A percentile compares a stretch with the other conserved stretches of the same genome.
These are phyloP conservation scores for Hassar affinis DNA, from an alignment of 2,113 vertebrate genomes.

Conservation along the genomic window DNA sequence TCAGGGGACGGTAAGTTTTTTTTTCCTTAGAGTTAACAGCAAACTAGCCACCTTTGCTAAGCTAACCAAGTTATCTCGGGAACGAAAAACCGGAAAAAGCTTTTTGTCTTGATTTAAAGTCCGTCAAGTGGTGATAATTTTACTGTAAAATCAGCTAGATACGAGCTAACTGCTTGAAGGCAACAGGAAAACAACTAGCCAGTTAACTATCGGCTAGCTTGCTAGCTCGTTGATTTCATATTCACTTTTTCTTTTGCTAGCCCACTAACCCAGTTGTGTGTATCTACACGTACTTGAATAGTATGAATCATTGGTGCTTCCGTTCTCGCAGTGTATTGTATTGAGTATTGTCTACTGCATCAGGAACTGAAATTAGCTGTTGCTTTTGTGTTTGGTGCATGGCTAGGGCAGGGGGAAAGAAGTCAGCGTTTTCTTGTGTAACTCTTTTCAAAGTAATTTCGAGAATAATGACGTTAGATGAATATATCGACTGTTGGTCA, in stretches of 20 bases:
- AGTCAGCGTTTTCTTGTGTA: background rate
- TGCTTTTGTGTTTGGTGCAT: background rate
- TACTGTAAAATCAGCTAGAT: background rate
- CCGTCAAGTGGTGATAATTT: background rate
- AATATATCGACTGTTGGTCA: background rate
- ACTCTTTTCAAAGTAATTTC: background rate
- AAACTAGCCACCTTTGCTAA: constrained; percentile 26
- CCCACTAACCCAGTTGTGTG: background rate
- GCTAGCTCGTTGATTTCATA: background rate
- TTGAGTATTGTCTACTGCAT: background rate
- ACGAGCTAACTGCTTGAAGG: background rate
- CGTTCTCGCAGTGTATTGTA: background rate
- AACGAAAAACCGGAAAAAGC: background rate
- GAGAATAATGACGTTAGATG: background rate
- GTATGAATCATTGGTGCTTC: background rate
- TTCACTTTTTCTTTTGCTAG: background rate
- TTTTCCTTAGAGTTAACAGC: background rate
- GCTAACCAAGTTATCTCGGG: background rate
- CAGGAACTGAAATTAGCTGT: background rate
- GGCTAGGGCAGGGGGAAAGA: background rate
- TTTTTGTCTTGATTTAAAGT: background rate
- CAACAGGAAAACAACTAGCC: background rate
- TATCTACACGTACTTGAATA: background rate
- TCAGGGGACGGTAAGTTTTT: constrained; percentile 40
- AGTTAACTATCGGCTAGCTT: no score